Conservation (phyloP, 30 jellyfish, hydroid and myxozoan species). For the Pelagia noctiluca region DNA sequence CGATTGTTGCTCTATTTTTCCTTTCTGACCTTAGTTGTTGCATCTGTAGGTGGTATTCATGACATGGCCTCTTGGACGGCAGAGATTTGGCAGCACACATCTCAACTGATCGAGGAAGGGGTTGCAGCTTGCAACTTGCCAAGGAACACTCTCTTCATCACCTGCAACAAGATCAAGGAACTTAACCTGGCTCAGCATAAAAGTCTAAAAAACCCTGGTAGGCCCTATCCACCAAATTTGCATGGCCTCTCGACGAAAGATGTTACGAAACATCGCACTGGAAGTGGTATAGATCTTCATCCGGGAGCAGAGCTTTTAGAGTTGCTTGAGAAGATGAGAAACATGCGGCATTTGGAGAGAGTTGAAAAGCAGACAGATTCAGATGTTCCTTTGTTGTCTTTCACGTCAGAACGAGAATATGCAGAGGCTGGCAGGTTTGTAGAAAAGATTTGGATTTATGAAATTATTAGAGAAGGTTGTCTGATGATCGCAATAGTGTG, state of each 20-base stretch:
- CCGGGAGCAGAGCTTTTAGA: conserved; percentile 7
- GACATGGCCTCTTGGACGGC: conserved; percentile 96
- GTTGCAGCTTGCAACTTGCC: conserved; percentile 69
- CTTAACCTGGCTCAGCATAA: background rate
- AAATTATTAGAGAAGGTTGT: too few species aligned
- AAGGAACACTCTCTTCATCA: conserved; percentile 56
- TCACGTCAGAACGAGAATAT: conserved; percentile 31
- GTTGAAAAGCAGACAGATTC: background rate
- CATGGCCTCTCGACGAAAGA: conserved; percentile 40
- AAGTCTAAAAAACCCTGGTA: conserved; percentile 74
- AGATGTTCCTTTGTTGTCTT: background rate
- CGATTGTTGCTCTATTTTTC: background rate
- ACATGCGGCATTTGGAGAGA: background rate
- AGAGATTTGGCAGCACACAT: conserved; percentile 81
- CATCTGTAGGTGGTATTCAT: conserved; percentile 78
- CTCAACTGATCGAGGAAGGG: conserved; percentile 82
- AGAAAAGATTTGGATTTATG: too few species aligned
- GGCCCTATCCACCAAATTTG: conserved; percentile 41
- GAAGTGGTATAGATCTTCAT: conserved; percentile 21
- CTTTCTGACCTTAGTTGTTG: background rate
- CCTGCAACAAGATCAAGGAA: conserved; percentile 30
- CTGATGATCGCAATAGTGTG: too few species aligned
- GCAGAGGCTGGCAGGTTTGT: conserved; percentile 76
- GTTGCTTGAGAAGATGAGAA: background rate
- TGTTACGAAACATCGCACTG: conserved; percentile 22